Percentiles rank a stretch among this genome's conserved stretches.
phyloP scores from a whole-genome alignment of 1,140 invertebrate genomes.

The Geopemphigus sp. region DNA sequence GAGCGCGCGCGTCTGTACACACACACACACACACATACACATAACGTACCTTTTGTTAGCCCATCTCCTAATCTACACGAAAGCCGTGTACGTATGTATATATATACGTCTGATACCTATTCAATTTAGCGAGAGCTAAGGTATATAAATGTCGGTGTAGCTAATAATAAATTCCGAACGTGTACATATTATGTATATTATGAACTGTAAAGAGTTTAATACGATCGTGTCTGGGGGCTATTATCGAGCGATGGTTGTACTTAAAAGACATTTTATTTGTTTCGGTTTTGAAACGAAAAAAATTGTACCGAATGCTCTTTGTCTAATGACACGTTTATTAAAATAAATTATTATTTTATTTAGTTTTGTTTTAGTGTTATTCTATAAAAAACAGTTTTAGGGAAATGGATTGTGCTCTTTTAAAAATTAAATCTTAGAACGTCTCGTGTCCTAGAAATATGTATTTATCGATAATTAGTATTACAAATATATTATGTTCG shows the following conservation, averaged over 20 bases:
- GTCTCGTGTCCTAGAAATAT: too few relatives aligned
- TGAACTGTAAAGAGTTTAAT: not conserved
- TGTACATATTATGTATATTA: not conserved
- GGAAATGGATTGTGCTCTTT: too few relatives aligned
- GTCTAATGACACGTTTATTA: too few relatives aligned
- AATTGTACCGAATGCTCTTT: too few relatives aligned
- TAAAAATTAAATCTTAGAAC: too few relatives aligned
- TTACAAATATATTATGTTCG: too few relatives aligned
- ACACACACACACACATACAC: not conserved
- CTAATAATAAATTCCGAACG: slow-evolving; percentile 40
- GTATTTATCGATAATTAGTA: too few relatives aligned
- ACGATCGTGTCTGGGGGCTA: not conserved
- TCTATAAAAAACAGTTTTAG: too few relatives aligned
- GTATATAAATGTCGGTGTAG: slow-evolving; percentile 31
- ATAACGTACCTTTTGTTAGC: slow-evolving; percentile 48
- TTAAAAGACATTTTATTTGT: slow-evolving; percentile 1
- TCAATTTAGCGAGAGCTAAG: slow-evolving; percentile 36
- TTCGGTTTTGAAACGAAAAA: not conserved
- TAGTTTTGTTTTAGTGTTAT: too few relatives aligned
- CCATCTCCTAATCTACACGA: slow-evolving; percentile 43
- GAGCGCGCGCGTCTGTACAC: not conserved
- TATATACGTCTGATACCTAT: slow-evolving; percentile 23
- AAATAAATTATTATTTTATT: too few relatives aligned
- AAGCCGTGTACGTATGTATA: not conserved
- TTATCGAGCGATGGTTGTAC: not conserved